phyloP scores from a whole-genome alignment of 2,113 vertebrate species.

The rabbit (Oryctolagus cuniculus) region mOryCun1.1 NC_091444.1:35156001-35156500 shows the following conservation, averaged over 20 bases:
- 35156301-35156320: slow-evolving; percentile 87
- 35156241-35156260: slow-evolving; percentile 92
- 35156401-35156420: too few species aligned
- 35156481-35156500: neutral
- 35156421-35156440: neutral
- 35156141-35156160: rapidly evolving
- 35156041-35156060: neutral
- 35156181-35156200: rapidly evolving
- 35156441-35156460: neutral
- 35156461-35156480: too few species aligned
- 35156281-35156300: slow-evolving; percentile 92
- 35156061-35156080: neutral
- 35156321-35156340: slow-evolving; percentile 93
- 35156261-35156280: slow-evolving; percentile 92
- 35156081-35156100: neutral
- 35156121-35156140: neutral
- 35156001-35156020: too few species aligned
- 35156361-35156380: slow-evolving; percentile 80
- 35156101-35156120: neutral
- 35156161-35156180: neutral
- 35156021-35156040: neutral
- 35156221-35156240: slow-evolving; percentile 86
- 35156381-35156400: slow-evolving; percentile 83
- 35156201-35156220: neutral
- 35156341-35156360: slow-evolving; percentile 87